Percentiles rank a stretch among this genome's conserved stretches.
phyloP scores from a whole-genome alignment of 2,797 vertebrate species.

The Sylvilagus floridanus region DNA sequence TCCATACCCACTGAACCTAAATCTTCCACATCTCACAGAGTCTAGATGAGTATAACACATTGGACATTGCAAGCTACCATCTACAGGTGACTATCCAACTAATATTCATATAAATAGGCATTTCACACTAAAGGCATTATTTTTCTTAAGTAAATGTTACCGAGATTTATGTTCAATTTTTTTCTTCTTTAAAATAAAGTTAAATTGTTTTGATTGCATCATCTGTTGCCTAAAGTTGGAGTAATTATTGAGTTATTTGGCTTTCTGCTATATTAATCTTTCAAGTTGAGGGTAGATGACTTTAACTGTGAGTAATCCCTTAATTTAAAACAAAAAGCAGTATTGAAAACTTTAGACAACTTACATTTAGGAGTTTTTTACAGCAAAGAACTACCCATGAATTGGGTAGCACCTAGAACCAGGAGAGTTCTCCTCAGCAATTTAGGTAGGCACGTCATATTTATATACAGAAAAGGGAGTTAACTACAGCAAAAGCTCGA shows the following conservation, averaged over 20 bases:
- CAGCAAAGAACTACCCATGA: background rate
- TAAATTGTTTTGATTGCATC: constrained; percentile 13
- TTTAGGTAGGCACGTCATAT: background rate
- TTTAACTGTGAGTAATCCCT: background rate
- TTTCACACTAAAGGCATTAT: background rate
- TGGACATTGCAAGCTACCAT: background rate
- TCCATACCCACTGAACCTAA: background rate
- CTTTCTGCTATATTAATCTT: background rate
- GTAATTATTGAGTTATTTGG: background rate
- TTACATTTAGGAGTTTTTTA: background rate
- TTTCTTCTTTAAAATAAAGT: background rate
- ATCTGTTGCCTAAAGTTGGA: background rate
- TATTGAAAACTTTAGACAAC: background rate
- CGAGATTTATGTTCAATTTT: constrained; percentile 22
- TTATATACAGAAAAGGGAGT: background rate
- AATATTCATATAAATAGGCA: background rate
- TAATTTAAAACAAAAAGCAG: background rate
- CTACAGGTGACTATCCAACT: accelerated
- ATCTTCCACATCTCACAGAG: background rate
- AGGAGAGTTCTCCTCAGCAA: background rate
- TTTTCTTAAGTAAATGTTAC: background rate
- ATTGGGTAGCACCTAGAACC: background rate
- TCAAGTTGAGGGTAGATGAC: background rate
- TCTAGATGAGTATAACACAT: background rate
- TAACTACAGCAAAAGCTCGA: background rate